Evolutionary conservation across 2,888 invertebrate species (phyloP), one percentile per base, ranked within the genome.

Genomic region (Crossocerus cetratus): DNA sequence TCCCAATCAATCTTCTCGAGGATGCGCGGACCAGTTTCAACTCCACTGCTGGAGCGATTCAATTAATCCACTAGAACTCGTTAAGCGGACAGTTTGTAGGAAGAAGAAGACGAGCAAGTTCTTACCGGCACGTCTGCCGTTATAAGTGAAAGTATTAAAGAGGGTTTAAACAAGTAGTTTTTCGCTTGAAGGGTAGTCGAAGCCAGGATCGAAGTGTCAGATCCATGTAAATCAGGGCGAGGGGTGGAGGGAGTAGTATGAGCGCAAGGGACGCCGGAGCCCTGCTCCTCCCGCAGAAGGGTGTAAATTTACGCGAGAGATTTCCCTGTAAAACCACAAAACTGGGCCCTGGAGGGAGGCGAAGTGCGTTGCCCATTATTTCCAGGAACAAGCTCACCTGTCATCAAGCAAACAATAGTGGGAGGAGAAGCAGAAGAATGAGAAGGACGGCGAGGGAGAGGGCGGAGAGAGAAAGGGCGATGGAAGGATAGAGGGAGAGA

Each of bases 331-430:
- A 76, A 80, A 76, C 69, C 64, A 77, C 21, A 54, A 44, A 76
- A 64, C 18, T 21, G 49, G 1, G 32, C 1, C 32, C 11, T 32
- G 32, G 32, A 57, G 58, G 22, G 44, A 44, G 53, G 53, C 18
- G 65, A 69, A 74, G 55, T 49, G 49, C 49, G 49, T 49, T 14
- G 49, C 16, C 49, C n/a, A 49, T 49, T 49, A 49, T 18, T 78
- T 77, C 74, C 76, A 65, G 74, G 78, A 84, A 84, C 79, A 80
- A 81, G 77, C 49, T 49, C 77, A 87, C 84, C 86, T 87, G 86
- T 86, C 85, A 80, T 82, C 80, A 72, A 64, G 67, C 79, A 73
- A 81, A 86, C 84, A 86, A 86, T 84, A 74, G 69, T 69, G 65
- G 65, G 74, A 71, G 64, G 60, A 22, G 11, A 5, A 45, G 56